Conservation (phyloP, 2,888 invertebrate species). For the Dione juno region DNA sequence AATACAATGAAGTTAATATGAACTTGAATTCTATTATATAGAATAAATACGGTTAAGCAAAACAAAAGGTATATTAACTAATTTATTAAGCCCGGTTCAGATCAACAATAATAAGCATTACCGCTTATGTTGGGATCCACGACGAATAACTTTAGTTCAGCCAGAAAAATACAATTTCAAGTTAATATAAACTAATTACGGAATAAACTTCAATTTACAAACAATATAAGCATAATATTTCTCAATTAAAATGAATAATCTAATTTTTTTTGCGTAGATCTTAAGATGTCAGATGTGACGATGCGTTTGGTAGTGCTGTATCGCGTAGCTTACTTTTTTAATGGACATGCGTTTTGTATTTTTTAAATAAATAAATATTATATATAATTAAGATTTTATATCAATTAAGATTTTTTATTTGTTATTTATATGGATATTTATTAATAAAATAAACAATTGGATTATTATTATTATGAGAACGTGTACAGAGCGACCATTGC, state of each 20-base stretch:
- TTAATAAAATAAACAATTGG: background rate
- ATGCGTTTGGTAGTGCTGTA: slow-evolving; percentile 7
- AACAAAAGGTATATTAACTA: slow-evolving; percentile 5
- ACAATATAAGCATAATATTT: slow-evolving; percentile 23
- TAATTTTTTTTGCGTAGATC: slow-evolving; percentile 25
- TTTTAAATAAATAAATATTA: background rate
- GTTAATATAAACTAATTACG: background rate
- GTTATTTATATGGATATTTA: background rate
- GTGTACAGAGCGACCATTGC: background rate
- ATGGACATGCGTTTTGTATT: background rate
- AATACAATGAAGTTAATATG: background rate
- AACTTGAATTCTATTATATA: background rate
- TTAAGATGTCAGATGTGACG: slow-evolving; percentile 6
- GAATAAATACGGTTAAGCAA: background rate
- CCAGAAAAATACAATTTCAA: slow-evolving; percentile 18
- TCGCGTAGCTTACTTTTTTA: background rate
- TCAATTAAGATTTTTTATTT: background rate
- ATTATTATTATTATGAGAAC: background rate
- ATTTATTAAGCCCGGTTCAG: slow-evolving; percentile 44
- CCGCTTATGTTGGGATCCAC: slow-evolving; percentile 74
- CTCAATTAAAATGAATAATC: background rate
- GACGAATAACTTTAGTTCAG: slow-evolving; percentile 49
- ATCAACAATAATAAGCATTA: slow-evolving; percentile 54
- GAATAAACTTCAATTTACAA: slow-evolving; percentile 8
- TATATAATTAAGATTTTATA: too few species aligned